Conservation (phyloP, 2,113 vertebrate species). For the Petromus typicus region DNA sequence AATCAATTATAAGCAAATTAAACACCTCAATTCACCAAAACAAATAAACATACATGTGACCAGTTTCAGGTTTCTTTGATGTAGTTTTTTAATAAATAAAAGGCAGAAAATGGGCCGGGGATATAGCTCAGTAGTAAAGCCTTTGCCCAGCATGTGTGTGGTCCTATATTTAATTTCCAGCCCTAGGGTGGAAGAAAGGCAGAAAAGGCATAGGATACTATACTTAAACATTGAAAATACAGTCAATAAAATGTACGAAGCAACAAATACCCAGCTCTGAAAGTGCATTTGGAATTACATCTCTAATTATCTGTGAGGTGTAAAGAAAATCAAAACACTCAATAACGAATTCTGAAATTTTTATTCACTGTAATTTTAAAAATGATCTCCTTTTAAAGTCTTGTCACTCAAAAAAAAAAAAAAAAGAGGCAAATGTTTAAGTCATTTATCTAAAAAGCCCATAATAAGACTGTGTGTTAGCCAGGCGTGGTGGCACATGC, state of each 20-base stretch:
- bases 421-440: conserved; percentile 17
- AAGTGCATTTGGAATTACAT: background rate
- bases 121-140: background rate
- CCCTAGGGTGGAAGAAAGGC: background rate
- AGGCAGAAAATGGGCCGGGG: background rate
- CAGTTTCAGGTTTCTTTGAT: conserved; percentile 41
- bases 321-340: conserved; percentile 57
- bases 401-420: background rate
- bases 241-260: conserved; percentile 17
- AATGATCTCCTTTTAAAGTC: background rate
- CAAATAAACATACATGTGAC: background rate
- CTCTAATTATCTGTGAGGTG: background rate
- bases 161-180: background rate
- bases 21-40: background rate
- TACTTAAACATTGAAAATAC: conserved; percentile 21
- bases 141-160: too few relatives aligned
- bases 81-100: conserved; percentile 21
- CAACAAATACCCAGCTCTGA: conserved; percentile 11
- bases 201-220: background rate
- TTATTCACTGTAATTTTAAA: conserved; percentile 31
- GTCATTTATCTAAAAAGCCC: conserved; percentile 16
- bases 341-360: conserved; percentile 28
- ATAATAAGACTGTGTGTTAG: background rate
- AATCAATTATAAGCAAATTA: background rate
- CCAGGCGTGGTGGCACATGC: background rate